These are phyloP conservation scores for Malthinus seriepunctatus DNA, from an alignment of 2,888 invertebrate species.

Conservation along the genomic window DNA sequence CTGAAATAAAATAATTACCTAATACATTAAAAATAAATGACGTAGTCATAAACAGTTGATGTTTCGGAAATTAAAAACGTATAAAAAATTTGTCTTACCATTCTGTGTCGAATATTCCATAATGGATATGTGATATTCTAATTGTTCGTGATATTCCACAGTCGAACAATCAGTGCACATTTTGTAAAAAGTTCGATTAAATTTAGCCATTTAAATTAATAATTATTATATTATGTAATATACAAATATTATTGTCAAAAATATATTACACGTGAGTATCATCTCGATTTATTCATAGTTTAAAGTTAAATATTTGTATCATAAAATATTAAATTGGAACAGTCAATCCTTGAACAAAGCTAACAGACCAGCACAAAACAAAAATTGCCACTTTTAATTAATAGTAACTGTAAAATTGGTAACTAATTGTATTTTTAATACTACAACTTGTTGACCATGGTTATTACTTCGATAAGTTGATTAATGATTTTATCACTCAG, in stretches of 20 bases:
- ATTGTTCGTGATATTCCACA: slow-evolving; percentile 13
- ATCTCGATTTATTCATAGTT: slow-evolving; percentile 1
- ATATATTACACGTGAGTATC: neutral
- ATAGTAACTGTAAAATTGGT: slow-evolving; percentile 10
- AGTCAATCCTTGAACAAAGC: slow-evolving; percentile 13
- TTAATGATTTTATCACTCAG: too few relatives aligned
- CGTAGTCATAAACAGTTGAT: too few relatives aligned
- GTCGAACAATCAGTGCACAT: slow-evolving; percentile 22
- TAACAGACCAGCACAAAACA: slow-evolving; percentile 10
- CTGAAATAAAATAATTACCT: too few relatives aligned
- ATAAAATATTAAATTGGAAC: slow-evolving; percentile 7
- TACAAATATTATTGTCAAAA: too few relatives aligned
- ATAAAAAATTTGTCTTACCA: slow-evolving; percentile 11
- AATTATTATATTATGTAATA: too few relatives aligned
- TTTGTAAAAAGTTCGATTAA: slow-evolving; percentile 4
- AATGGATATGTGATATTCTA: slow-evolving; percentile 13
- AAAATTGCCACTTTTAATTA: slow-evolving; percentile 17
- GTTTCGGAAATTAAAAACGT: too few relatives aligned
- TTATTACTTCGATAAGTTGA: too few relatives aligned
- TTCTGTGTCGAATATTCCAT: slow-evolving; percentile 19
- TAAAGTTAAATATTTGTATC: neutral
- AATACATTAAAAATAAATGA: too few relatives aligned
- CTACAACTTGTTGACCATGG: too few relatives aligned
- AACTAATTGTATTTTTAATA: too few relatives aligned
- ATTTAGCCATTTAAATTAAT: too few relatives aligned